phyloP scores from a whole-genome alignment of 2,888 invertebrate genomes.

The Luperina nickerlii region DNA sequence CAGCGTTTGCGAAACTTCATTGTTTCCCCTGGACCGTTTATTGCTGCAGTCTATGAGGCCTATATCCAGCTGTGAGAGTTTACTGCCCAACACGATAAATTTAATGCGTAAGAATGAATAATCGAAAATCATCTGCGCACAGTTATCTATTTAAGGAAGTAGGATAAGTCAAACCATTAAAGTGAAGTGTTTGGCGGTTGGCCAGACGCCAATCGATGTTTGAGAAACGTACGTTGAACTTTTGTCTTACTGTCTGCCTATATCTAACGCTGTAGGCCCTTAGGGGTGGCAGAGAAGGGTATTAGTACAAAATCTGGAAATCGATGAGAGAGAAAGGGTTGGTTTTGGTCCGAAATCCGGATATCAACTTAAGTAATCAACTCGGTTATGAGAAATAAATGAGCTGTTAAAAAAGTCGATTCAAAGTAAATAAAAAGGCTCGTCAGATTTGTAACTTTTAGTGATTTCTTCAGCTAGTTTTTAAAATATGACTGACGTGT shows the following conservation, averaged over 20 bases:
- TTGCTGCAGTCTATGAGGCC: not conserved
- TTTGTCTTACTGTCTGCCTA: slow-evolving; percentile 74
- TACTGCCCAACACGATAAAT: slow-evolving; percentile 18
- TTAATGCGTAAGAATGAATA: slow-evolving; percentile 38
- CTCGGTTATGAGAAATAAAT: not conserved
- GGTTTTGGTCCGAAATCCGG: not conserved
- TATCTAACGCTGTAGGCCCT: slow-evolving; percentile 44
- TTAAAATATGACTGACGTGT: too few species aligned
- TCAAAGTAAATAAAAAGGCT: not conserved
- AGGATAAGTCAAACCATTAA: slow-evolving; percentile 81
- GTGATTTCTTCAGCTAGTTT: too few species aligned
- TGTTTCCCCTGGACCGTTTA: not conserved
- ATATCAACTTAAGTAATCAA: not conserved
- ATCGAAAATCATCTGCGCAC: slow-evolving; percentile 56
- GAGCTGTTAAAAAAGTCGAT: not conserved
- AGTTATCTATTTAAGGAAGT: slow-evolving; percentile 87
- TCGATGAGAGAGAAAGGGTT: not conserved
- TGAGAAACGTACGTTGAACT: slow-evolving; percentile 84
- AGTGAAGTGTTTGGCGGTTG: slow-evolving; percentile 85
- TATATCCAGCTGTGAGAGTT: slow-evolving; percentile 15
- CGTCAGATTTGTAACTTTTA: not conserved
- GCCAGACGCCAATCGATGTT: slow-evolving; percentile 85
- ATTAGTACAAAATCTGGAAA: not conserved
- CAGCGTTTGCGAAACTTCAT: not conserved
- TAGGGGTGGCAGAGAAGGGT: slow-evolving; percentile 22